A percentile compares a stretch with the other conserved stretches of the same genome.
phyloP scores from a whole-genome alignment of 2,888 invertebrate genomes.

The Schizaphis graminum region DNA sequence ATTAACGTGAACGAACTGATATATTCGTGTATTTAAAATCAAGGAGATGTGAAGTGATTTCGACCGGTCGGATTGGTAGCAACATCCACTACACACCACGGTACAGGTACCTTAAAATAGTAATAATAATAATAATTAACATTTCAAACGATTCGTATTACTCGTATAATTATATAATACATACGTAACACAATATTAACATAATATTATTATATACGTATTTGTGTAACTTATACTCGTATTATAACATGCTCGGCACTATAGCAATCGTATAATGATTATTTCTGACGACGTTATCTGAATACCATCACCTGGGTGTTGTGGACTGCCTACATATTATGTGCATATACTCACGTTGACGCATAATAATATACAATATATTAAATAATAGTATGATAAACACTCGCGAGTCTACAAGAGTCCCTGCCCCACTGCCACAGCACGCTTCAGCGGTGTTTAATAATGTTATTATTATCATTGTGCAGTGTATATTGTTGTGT shows the following conservation, averaged over 20 bases:
- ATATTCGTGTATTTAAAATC: not conserved
- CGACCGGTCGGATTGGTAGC: not conserved
- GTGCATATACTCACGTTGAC: not conserved
- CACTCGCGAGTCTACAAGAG: not conserved
- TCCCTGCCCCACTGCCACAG: not conserved
- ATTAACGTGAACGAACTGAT: not conserved
- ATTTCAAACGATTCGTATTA: not conserved
- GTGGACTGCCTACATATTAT: too few relatives aligned
- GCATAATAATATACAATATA: not conserved
- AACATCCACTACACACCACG: not conserved
- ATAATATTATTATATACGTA: not conserved
- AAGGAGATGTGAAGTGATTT: not conserved
- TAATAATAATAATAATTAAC: too few relatives aligned
- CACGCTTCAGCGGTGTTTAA: not conserved
- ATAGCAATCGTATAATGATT: not conserved
- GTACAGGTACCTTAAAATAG: not conserved
- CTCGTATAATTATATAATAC: not conserved
- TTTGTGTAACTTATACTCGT: too few relatives aligned
- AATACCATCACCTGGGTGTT: not conserved
- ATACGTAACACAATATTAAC: not conserved
- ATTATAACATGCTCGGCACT: not conserved
- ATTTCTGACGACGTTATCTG: not conserved
- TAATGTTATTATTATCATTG: conserved; percentile 10
- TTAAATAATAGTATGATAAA: not conserved
- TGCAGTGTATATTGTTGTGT: not conserved